Evolutionary conservation across 2,797 vertebrate genomes (phyloP).

Genomic region (Gymnothorax javanicus): DNA sequence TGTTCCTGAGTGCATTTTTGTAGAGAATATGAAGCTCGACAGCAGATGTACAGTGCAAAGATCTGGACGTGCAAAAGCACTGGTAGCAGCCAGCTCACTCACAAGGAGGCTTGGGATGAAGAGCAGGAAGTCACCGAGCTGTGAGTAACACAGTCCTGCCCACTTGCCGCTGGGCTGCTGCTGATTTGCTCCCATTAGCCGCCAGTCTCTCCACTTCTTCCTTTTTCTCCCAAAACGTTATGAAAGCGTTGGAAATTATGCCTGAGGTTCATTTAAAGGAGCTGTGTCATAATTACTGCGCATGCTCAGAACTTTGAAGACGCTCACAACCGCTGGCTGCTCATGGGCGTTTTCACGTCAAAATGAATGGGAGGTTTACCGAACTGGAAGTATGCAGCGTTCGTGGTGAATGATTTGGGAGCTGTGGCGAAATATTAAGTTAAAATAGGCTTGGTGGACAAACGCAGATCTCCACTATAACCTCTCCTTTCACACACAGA

Average conservation of each 20-base stretch:
- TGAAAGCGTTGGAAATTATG: neutral
- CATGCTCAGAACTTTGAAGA: too few relatives aligned
- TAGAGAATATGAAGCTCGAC: constrained; percentile 93
- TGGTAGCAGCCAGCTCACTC: constrained; percentile 94
- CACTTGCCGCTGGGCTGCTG: neutral
- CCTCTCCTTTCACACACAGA: too few relatives aligned
- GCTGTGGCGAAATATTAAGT: too few relatives aligned
- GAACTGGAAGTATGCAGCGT: too few relatives aligned
- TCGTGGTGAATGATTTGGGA: too few relatives aligned
- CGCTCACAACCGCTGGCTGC: too few relatives aligned
- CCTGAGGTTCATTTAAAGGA: too few relatives aligned
- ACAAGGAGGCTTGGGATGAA: constrained; percentile 98
- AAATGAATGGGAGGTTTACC: neutral
- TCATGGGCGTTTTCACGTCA: too few relatives aligned
- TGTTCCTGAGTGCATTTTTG: constrained; percentile 73
- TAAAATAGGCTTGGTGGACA: too few relatives aligned
- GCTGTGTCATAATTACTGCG: too few relatives aligned
- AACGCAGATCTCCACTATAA: too few relatives aligned
- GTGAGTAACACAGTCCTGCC: constrained; percentile 77
- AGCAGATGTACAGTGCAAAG: constrained; percentile 85
- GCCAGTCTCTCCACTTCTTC: neutral
- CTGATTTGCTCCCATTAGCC: neutral
- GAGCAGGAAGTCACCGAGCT: constrained; percentile 98
- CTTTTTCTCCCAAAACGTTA: neutral
- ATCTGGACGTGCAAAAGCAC: constrained; percentile 99